Evolutionary conservation across 1,140 invertebrate species (phyloP), one percentile per base, ranked within the genome.

Genomic region (Asobara japonica): DNA sequence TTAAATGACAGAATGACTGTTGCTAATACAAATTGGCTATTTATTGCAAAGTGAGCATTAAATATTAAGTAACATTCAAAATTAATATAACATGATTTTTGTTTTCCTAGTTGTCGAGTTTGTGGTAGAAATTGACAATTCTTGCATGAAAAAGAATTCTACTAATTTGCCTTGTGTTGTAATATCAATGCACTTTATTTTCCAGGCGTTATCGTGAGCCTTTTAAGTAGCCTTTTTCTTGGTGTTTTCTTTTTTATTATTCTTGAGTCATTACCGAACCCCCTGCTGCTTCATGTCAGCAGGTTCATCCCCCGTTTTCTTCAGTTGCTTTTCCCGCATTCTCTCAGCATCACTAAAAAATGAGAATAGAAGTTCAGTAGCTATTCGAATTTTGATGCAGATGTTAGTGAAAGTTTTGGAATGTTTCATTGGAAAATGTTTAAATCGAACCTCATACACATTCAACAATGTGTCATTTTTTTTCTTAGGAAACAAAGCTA

Each of bases 311-410:
- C 80, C 75, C 41, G 79, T 75, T 31, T 86, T 87, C 72, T 87
- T 87, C 2, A 74, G 72, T 74, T 91, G 91, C 75, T 92, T 92
- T 74, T 91, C 87, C 71, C 90, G 81, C 89, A 92, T 90, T 76
- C 88, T 79, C 33, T 91, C 89, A 10, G 91, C 91, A 84, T 91
- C 91, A 72, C 91, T 91, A 76, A 51, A 82, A 82, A 79, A 22
- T 36, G 10, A 60, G 30, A n/a, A n/a, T n/a, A n/a, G n/a, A n/a
- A n/a, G n/a, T n/a, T n/a, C n/a, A n/a, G n/a, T n/a, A n/a, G n/a
- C n/a, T n/a, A n/a, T n/a, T n/a, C n/a, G n/a, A n/a, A n/a, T n/a
- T n/a, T n/a, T n/a, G n/a, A n/a, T n/a, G n/a, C n/a, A n/a, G n/a
- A n/a, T n/a, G n/a, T n/a, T n/a, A n/a, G 31, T 33, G 31, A 33